phyloP scores from a whole-genome alignment of 2,888 invertebrate species.

The Elegia similella region DNA sequence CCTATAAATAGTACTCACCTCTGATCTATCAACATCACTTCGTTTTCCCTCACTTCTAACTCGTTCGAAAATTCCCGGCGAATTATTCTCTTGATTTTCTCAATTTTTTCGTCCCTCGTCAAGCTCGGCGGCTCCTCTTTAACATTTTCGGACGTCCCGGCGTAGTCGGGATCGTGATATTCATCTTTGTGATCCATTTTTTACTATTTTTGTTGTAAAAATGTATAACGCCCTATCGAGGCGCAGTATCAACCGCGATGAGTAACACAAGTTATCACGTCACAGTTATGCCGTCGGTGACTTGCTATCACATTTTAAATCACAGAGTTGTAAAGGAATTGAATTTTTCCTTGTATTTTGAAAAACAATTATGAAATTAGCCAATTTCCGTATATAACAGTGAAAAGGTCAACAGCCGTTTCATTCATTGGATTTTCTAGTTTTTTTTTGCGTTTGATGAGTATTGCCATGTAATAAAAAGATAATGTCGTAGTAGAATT shows the following conservation, averaged over 20 bases:
- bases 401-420: slow-evolving; percentile 70
- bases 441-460: slow-evolving; percentile 20
- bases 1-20: slow-evolving; percentile 64
- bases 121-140: slow-evolving; percentile 45
- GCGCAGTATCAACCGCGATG: slow-evolving; percentile 34
- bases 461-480: background rate
- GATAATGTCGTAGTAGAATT: background rate
- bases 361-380: slow-evolving; percentile 49
- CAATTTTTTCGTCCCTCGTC: slow-evolving; percentile 64
- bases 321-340: slow-evolving; percentile 19
- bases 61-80: slow-evolving; percentile 88
- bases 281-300: slow-evolving; percentile 24
- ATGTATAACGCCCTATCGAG: slow-evolving; percentile 50
- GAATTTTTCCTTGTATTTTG: slow-evolving; percentile 28
- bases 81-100: slow-evolving; percentile 83
- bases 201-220: slow-evolving; percentile 40
- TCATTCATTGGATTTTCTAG: slow-evolving; percentile 40
- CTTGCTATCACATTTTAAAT: slow-evolving; percentile 27
- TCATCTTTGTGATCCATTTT: slow-evolving; percentile 72
- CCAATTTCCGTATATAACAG: slow-evolving; percentile 69
- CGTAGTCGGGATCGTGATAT: slow-evolving; percentile 83
- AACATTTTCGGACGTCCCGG: slow-evolving; percentile 46
- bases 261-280: slow-evolving; percentile 24
- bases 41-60: slow-evolving; percentile 85
- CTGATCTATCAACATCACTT: slow-evolving; percentile 86